Conservation (phyloP, 2,888 invertebrate genomes). For the Hydrotaea diabolus region DNA sequence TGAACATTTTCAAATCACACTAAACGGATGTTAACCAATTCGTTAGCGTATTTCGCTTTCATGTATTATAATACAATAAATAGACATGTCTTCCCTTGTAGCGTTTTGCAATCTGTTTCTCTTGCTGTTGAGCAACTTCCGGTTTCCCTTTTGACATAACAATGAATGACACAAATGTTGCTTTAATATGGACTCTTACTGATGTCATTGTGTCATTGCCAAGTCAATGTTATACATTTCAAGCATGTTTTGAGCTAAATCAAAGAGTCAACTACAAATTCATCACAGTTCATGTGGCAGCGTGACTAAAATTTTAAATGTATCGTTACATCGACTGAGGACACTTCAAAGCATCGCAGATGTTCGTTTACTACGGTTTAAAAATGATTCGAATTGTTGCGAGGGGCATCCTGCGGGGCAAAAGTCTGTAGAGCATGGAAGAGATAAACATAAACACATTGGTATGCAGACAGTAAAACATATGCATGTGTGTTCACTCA, state of each 20-base stretch:
- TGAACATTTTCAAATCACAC: neutral
- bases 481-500: neutral
- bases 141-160: conserved; percentile 37
- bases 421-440: neutral
- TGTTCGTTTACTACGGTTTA: neutral
- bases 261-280: conserved; percentile 55
- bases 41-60: too few species aligned
- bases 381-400: neutral
- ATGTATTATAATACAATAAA: neutral
- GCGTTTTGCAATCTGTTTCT: conserved; percentile 16
- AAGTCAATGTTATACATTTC: conserved; percentile 18
- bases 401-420: neutral
- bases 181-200: conserved; percentile 11
- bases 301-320: conserved; percentile 59
- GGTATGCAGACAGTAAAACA: neutral
- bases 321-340: neutral
- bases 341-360: neutral
- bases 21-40: conserved; percentile 52
- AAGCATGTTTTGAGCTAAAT: conserved; percentile 29
- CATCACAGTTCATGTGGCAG: conserved; percentile 56
- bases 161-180: conserved; percentile 49
- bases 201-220: conserved; percentile 6
- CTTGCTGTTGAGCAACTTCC: conserved; percentile 44
- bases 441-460: neutral
- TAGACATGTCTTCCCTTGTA: neutral